Evolutionary conservation across 1,140 invertebrate species (phyloP).

Genomic region (Halotydeus destructor): DNA sequence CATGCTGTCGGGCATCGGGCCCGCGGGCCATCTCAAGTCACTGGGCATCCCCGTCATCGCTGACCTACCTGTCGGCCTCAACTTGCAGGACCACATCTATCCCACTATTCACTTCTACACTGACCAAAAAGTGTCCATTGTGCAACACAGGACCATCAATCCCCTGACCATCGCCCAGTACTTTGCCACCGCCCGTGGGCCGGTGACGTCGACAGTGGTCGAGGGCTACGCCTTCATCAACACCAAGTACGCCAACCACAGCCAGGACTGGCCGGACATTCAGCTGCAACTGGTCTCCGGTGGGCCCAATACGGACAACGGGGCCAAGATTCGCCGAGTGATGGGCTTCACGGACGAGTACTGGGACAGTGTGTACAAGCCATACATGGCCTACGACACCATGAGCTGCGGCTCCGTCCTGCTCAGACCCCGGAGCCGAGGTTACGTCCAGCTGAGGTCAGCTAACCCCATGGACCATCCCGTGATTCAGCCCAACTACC

Average conservation of each 20-base stretch:
- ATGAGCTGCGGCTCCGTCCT: constrained; percentile 70
- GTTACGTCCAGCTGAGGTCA: constrained; percentile 50
- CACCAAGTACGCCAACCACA: constrained; percentile 48
- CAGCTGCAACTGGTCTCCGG: constrained; percentile 42
- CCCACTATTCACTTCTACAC: constrained; percentile 18
- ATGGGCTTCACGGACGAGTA: constrained; percentile 17
- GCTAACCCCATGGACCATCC: constrained; percentile 73
- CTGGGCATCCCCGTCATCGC: constrained; percentile 17
- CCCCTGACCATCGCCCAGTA: constrained; percentile 6
- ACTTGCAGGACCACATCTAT: constrained; percentile 22
- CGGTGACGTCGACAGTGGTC: constrained; percentile 26
- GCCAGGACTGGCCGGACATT: constrained; percentile 48
- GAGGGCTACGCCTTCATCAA: constrained; percentile 63
- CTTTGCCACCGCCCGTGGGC: constrained; percentile 31
- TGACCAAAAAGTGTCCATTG: constrained; percentile 15
- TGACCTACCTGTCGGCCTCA: constrained; percentile 28
- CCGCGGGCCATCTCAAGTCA: constrained; percentile 35
- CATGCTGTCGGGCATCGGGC: constrained; percentile 36
- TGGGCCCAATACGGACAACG: constrained; percentile 14
- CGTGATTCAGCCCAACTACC: constrained; percentile 74
- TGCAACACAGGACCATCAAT: constrained; percentile 11
- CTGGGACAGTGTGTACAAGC: constrained; percentile 18
- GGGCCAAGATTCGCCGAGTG: constrained; percentile 19
- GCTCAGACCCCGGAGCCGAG: constrained; percentile 45
- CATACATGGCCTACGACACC: constrained; percentile 32